Evolutionary conservation across 2,113 vertebrate genomes (phyloP), one percentile per base, ranked within the genome.

Genomic region (Anguilla japonica): DNA sequence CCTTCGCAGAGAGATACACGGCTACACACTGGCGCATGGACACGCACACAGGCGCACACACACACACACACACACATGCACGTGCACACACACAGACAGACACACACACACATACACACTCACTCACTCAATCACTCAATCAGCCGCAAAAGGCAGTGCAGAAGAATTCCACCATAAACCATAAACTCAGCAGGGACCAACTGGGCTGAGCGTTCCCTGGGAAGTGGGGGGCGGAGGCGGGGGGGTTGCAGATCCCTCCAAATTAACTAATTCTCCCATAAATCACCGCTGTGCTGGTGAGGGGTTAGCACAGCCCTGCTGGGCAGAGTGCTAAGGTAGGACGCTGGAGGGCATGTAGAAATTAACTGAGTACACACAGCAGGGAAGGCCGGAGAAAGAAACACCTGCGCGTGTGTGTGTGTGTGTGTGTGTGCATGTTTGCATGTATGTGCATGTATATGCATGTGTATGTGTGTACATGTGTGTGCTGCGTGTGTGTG

Each of bases 241-340:
- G 56, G 56, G 11, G 14, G 80, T 9, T 41, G 60, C n/a, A 71
- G 82, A 78, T n/a, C 41, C 82, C 86, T 83, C 34, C 29, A 83
- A 83, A 83, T 83, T 5, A 86, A 86, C 15, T 39, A 41, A 39
- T 56, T 87, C 43, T 14, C 40, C 29, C 26, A 83, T 81, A 83
- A 78, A 79, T 83, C 60, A 83, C 13, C 0, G 56, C 41, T 57
- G 46, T 41, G 3, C 81, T 78, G 20, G 34, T 9, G 14, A 16
- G n/a, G 57, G 57, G 34, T 85, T 78, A 75, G 63, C 84, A n/a
- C 20, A 79, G 71, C 41, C n/a, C 84, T 41, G 56, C n/a, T 41
- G 81, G 26, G 41, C 41, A 29, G 85, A 75, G n/a, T 79, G n/a
- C 40, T 82, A 50, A 60, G 9, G 20, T 83, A 75, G 18, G 11